Evolutionary conservation across 2,797 vertebrate species (phyloP).

Genomic region (Gila robusta): DNA sequence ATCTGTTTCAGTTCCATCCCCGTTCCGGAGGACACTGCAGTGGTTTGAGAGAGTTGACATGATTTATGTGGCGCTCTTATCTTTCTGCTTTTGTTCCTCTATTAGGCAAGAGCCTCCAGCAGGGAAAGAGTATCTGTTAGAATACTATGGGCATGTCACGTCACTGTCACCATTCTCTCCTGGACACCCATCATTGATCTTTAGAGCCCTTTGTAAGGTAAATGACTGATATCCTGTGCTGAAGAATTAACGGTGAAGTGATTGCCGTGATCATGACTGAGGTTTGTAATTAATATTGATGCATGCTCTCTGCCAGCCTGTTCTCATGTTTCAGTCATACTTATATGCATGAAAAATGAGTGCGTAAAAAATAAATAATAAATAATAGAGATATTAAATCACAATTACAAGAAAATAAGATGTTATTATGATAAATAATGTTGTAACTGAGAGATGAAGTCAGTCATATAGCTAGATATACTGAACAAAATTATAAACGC

Average conservation of each 20-base stretch:
- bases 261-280: constrained; percentile 15
- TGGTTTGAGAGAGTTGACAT: constrained; percentile 18
- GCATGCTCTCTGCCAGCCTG: background rate
- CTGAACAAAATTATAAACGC: too few relatives aligned
- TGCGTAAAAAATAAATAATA: too few relatives aligned
- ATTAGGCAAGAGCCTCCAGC: constrained; percentile 45
- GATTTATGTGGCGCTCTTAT: constrained; percentile 54
- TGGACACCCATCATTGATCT: constrained; percentile 40
- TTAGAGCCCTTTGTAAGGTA: constrained; percentile 48
- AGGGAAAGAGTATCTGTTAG: constrained; percentile 37
- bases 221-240: constrained; percentile 35
- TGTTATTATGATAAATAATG: background rate
- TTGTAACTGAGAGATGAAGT: background rate
- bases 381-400: background rate
- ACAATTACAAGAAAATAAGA: background rate
- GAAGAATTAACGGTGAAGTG: constrained; percentile 7
- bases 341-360: background rate
- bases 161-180: constrained; percentile 46
- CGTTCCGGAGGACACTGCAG: constrained; percentile 51
- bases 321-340: background rate
- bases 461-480: too few relatives aligned
- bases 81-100: constrained; percentile 56
- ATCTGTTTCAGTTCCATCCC: constrained; percentile 49
- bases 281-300: constrained; percentile 32
- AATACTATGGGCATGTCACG: constrained; percentile 42